Evolutionary conservation across 1,140 invertebrate species (phyloP), one percentile per base, ranked within the genome.

Genomic region (Spodoptera frugiperda): DNA sequence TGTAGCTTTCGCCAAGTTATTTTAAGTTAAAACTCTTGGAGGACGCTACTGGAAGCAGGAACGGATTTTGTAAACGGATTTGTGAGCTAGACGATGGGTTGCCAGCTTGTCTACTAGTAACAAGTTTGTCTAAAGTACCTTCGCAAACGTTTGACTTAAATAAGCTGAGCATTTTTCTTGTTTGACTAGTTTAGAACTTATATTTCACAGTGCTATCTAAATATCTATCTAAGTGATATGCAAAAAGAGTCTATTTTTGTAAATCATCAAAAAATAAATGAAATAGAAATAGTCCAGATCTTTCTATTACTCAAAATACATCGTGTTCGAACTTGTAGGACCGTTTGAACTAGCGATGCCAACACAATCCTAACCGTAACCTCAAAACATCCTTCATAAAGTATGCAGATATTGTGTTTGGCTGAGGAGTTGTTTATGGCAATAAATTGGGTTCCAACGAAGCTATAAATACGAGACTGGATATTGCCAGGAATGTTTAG

Each of bases 1-100:
- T 82, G 79, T 82, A 63, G 81, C 82, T 83, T 67, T 61, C 39
- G 33, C 61, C 63, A 71, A 79, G 81, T 79, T 78, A 76, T 82
- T 72, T 67, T 73, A 67, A 76, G 78, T 73, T 73, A 15, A 67
- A 67, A 67, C 51, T 73, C 71, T 61, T 73, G 12, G 53, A 54
- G 54, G 70, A 73, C 54, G 54, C 14, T 39, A 25, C 19, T 53
- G 19, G 71, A 48, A 59, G 39, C 17, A 14, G 70, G 59, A 63
- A 33, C 17, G 71, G 71, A 73, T 73, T 61, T 59, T 46, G 21
- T 61, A 73, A 73, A 57, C 71, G 71, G 71, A 73, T 73, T 73
- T 48, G 44, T 21, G 46, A 59, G 68, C 33, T 44, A 44, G 54
- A 61, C 71, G 46, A 51, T 51, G 44, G 46, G 19, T 3, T 65